phyloP scores from a whole-genome alignment of 2,797 vertebrate species.

The Aeoliscus strigatus region DNA sequence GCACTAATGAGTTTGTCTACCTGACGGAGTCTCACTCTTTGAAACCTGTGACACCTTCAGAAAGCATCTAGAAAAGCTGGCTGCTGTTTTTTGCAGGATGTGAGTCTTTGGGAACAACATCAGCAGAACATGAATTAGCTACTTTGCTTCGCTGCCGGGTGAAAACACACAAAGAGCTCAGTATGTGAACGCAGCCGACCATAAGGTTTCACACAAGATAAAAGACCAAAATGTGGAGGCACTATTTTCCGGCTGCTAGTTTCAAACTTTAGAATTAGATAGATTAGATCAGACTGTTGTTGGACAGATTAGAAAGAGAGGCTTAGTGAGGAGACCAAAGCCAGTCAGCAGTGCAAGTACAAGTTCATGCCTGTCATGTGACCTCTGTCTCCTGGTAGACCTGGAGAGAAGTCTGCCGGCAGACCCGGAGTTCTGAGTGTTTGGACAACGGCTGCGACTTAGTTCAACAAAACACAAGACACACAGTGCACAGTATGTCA shows the following conservation, averaged over 20 bases:
- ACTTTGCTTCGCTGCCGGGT: constrained; percentile 30
- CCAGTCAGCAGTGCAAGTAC: constrained; percentile 14
- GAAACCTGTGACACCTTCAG: no score
- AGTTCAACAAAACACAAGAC: no score
- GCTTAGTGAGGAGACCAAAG: constrained; percentile 35
- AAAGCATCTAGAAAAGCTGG: no score
- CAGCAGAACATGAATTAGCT: constrained; percentile 20
- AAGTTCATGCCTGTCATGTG: no score
- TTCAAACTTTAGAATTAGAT: constrained; percentile 20
- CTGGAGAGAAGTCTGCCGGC: no score
- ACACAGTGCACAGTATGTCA: no score
- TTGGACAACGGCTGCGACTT: no score
- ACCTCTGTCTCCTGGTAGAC: no score
- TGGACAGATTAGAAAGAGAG: constrained; percentile 28
- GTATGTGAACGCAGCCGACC: constrained; percentile 10
- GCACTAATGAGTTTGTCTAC: no score
- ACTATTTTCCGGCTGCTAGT: constrained; percentile 7
- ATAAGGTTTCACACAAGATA: constrained; percentile 24
- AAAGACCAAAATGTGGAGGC: constrained; percentile 27
- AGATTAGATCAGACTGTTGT: constrained; percentile 38
- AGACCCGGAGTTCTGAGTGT: no score
- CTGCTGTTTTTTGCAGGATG: constrained; percentile 2
- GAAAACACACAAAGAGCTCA: constrained; percentile 13
- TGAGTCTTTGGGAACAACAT: constrained; percentile 9
- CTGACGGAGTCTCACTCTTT: no score